Base-by-base conservation (phyloP, 1,140 invertebrate genomes). In the Cepaea nemoralis region DNA sequence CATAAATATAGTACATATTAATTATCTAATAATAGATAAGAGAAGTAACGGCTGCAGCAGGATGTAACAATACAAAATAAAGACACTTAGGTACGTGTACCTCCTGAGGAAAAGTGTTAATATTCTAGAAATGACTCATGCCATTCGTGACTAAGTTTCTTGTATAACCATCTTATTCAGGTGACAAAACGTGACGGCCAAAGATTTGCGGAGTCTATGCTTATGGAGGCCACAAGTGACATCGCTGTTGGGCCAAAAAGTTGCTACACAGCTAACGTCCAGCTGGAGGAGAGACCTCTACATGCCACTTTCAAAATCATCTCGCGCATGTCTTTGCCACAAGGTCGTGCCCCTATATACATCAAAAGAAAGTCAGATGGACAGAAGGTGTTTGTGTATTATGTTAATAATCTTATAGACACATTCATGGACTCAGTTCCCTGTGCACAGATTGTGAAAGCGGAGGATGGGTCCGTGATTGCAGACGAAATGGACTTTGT, bases 151-250 rank as follows among this genome's bases (percentile, higher is more conserved):
- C n/a, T n/a, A n/a, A n/a, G n/a, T n/a, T n/a, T n/a, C n/a, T n/a
- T n/a, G n/a, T n/a, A n/a, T n/a, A n/a, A n/a, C n/a, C n/a, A n/a
- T n/a, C n/a, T 35, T 35, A n/a, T 48, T 3, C 33, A 82, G 71
- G 77, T 84, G 12, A 82, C 73, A 40, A 82, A 84, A 45, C 69
- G 63, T 33, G 67, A 77, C 31, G 83, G 80, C 1, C 71, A 84
- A 35, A 84, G 63, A 12, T 83, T 83, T 59, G 84, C 83, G 40
- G 82, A 85, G 70, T 78, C 71, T 8, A 19, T 85, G 45, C 63
- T 77, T 35, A 81, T 82, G 42, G 82, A 80, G 22, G 81, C 82
- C 3, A 85, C 81, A 48, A 85, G 83, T 55, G 82, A 85, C 45
- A 85, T 85, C 66, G 63, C n/a, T 10, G 77, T 79, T 19, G 77